These are phyloP conservation scores for Latrodectus geometricus DNA, from an alignment of 1,140 invertebrate genomes.

Conservation along the genomic window DNA sequence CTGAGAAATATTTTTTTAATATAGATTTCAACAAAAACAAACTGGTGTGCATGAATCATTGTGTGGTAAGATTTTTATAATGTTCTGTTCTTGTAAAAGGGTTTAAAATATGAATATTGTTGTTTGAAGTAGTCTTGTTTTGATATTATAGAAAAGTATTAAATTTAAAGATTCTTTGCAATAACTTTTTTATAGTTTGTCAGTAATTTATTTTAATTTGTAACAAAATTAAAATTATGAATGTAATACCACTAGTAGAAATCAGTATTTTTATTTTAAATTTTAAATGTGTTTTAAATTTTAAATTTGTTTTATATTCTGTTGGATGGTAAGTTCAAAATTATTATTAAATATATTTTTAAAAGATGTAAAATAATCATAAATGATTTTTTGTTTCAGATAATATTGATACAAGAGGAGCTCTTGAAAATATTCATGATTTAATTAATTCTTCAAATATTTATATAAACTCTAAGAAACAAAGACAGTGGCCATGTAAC, in stretches of 20 bases:
- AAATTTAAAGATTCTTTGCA: too few relatives aligned
- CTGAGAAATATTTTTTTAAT: background rate
- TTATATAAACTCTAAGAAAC: constrained; percentile 80
- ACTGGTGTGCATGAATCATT: constrained; percentile 84
- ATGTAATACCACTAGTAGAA: too few relatives aligned
- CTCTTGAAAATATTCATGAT: constrained; percentile 85
- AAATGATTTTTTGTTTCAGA: constrained; percentile 71
- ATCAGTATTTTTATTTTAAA: background rate
- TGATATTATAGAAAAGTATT: too few relatives aligned
- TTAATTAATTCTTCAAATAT: constrained; percentile 85
- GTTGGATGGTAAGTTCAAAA: background rate
- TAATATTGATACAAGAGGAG: constrained; percentile 92
- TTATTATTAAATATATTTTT: too few relatives aligned
- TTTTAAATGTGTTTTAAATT: too few relatives aligned
- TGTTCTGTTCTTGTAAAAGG: too few relatives aligned
- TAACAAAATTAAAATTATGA: too few relatives aligned
- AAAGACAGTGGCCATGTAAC: constrained; percentile 67
- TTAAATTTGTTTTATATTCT: background rate
- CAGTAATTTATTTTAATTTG: too few relatives aligned
- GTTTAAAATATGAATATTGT: background rate
- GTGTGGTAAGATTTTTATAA: constrained; percentile 73
- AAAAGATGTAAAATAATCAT: background rate
- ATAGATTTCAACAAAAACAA: constrained; percentile 77
- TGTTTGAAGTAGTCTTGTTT: too few relatives aligned
- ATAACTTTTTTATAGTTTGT: too few relatives aligned